Evolutionary conservation across 2,113 vertebrate species (phyloP).

Genomic region (Odontophorus gujanensis): DNA sequence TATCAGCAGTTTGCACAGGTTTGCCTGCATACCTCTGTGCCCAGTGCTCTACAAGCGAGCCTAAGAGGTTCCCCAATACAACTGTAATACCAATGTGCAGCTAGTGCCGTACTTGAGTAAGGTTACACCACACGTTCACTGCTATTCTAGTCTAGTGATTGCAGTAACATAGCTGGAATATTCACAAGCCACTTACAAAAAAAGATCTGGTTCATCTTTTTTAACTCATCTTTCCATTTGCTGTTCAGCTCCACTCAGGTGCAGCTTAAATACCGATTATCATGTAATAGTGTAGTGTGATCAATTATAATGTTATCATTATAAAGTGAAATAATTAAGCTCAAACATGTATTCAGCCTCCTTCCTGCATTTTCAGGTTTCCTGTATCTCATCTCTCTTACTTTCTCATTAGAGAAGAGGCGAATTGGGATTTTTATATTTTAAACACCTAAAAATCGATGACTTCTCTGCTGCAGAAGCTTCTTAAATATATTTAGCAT

Average conservation of each 20-base stretch:
- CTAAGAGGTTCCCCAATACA: not conserved
- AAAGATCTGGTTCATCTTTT: not conserved
- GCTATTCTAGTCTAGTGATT: not conserved
- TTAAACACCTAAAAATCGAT: not conserved
- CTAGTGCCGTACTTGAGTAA: not conserved
- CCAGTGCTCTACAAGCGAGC: not conserved
- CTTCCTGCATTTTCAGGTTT: not conserved
- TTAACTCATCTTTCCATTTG: not conserved
- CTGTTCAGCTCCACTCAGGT: not conserved
- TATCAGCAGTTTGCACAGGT: not conserved
- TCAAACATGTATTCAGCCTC: too few species aligned
- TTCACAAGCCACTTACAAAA: not conserved
- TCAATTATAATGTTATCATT: not conserved
- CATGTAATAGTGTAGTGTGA: not conserved
- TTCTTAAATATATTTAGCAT: not conserved
- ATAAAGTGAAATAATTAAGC: not conserved
- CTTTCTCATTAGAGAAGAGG: not conserved
- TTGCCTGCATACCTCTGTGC: not conserved
- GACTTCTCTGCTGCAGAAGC: not conserved
- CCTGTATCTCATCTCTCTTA: not conserved
- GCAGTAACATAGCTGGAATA: not conserved
- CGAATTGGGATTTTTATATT: not conserved
- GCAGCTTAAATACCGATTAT: not conserved
- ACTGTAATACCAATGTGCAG: not conserved
- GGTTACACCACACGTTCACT: not conserved